These are phyloP conservation scores for Oreochromis grahami DNA, from an alignment of 2,797 vertebrate genomes.

Conservation along the genomic window DNA sequence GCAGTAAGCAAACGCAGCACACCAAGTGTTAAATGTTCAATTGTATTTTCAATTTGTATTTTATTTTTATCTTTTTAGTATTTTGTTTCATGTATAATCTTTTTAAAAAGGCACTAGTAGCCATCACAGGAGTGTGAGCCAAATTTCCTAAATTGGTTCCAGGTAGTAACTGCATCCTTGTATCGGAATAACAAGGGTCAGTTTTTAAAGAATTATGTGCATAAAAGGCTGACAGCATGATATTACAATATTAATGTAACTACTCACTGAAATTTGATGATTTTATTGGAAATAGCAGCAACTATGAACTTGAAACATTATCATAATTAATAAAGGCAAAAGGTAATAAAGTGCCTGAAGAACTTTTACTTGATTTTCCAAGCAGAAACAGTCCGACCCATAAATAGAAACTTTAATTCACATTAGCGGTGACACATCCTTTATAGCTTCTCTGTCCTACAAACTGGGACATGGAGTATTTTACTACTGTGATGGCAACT, in stretches of 20 bases:
- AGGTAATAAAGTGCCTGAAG: not conserved
- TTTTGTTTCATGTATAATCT: not conserved
- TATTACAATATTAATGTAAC: not conserved
- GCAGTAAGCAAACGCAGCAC: not conserved
- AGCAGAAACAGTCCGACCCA: rapidly evolving
- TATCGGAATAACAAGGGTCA: rapidly evolving
- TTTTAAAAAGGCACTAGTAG: not conserved
- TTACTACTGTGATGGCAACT: not conserved
- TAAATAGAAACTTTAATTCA: not conserved
- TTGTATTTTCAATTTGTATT: not conserved
- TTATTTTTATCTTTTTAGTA: not conserved
- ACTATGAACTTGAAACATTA: not conserved
- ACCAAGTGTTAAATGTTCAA: rapidly evolving
- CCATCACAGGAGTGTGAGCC: not conserved
- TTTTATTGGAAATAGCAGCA: not conserved
- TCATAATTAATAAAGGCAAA: not conserved
- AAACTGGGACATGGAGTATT: not conserved
- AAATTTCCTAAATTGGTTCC: not conserved
- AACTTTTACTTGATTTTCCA: not conserved
- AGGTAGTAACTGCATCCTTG: rapidly evolving
- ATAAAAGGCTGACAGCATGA: not conserved
- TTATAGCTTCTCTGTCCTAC: not conserved
- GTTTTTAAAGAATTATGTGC: rapidly evolving
- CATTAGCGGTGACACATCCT: not conserved
- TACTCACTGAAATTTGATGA: not conserved